Evolutionary conservation across 2,113 vertebrate genomes (phyloP).

Genomic region (Barbus barbus): DNA sequence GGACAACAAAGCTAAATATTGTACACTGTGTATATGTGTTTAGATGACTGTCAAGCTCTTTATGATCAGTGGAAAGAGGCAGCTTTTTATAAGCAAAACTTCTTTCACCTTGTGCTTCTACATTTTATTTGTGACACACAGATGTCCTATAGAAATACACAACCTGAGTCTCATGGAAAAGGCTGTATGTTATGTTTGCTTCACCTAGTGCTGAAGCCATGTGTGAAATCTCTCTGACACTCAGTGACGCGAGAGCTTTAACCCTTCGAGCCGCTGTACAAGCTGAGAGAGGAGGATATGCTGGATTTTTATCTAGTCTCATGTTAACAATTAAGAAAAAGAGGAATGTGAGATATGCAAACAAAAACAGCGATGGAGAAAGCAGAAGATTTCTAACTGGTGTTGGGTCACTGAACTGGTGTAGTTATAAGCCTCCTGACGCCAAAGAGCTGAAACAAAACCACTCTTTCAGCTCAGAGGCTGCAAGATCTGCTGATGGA

Average conservation of each 20-base stretch:
- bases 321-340: conserved; percentile 51
- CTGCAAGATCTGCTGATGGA: conserved; percentile 51
- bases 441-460: conserved; percentile 52
- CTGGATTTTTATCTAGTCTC: conserved; percentile 28
- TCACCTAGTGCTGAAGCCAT: not conserved
- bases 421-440: conserved; percentile 60
- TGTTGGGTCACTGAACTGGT: conserved; percentile 53
- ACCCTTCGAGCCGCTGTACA: not conserved
- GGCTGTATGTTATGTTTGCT: not conserved
- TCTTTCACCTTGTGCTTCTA: conserved; percentile 4
- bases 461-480: conserved; percentile 45
- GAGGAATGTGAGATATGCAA: conserved; percentile 50
- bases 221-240: not conserved
- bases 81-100: conserved; percentile 48
- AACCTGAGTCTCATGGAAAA: not conserved
- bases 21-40: conserved; percentile 58
- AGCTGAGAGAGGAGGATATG: conserved; percentile 2
- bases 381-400: conserved; percentile 55
- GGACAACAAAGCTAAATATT: conserved; percentile 59
- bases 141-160: not conserved
- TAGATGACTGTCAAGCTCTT: conserved; percentile 55
- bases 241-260: not conserved
- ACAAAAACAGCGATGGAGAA: conserved; percentile 58
- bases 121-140: conserved; percentile 29
- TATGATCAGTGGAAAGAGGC: conserved; percentile 54